Evolutionary conservation across 1,140 invertebrate genomes (phyloP).

Genomic region (Helicoverpa zea): DNA sequence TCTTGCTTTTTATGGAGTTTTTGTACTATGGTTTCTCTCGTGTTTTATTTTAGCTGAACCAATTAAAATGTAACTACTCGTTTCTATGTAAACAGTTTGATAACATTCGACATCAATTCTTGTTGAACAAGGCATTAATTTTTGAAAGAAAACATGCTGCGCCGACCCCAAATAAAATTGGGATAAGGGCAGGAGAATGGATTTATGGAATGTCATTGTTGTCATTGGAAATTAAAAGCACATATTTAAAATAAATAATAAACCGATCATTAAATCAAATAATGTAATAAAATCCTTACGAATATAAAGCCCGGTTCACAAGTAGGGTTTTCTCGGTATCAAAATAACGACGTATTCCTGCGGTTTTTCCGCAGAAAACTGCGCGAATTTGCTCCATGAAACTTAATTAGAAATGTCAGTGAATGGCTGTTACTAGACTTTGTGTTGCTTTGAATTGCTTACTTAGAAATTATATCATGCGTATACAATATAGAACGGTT

Average conservation of each 20-base stretch:
- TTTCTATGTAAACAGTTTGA: no score
- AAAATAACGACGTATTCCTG: not conserved
- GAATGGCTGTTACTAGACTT: not conserved
- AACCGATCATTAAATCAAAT: not conserved
- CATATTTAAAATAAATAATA: no score
- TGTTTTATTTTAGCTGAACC: not conserved
- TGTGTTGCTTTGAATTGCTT: slow-evolving; percentile 16
- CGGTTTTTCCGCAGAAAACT: not conserved
- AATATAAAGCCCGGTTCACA: not conserved
- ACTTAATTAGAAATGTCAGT: not conserved
- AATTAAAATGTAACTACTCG: no score
- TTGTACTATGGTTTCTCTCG: not conserved
- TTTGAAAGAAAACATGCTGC: no score
- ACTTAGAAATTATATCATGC: not conserved
- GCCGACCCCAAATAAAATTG: no score
- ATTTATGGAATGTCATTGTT: no score
- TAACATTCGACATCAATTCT: no score
- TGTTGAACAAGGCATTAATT: no score
- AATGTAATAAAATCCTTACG: not conserved
- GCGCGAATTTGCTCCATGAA: not conserved
- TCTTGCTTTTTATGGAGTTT: not conserved
- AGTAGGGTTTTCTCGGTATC: not conserved
- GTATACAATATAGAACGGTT: no score
- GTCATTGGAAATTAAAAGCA: no score
- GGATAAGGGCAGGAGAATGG: no score